Percentiles rank a stretch among this genome's conserved stretches.
Evolutionary conservation across 2,113 vertebrate genomes (phyloP).

Genomic region (Diglossa brunneiventris): DNA sequence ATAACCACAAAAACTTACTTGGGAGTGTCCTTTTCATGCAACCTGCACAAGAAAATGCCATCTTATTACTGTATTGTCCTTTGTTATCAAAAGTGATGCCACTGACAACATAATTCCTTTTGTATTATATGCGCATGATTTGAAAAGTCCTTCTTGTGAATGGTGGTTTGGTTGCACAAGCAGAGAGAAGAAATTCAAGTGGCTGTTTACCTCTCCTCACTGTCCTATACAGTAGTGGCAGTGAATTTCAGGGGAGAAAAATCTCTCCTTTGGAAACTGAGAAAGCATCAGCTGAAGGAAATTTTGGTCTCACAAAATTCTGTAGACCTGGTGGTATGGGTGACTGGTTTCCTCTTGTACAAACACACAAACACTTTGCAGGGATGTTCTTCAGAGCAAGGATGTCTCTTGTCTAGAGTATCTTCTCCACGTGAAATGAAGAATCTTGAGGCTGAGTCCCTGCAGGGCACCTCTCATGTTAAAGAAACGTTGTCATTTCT

Average conservation of each 20-base stretch:
- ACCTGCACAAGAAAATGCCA: not conserved
- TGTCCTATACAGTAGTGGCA: not conserved
- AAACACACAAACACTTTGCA: not conserved
- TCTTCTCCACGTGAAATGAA: not conserved
- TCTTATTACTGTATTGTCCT: not conserved
- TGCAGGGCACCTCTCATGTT: not conserved
- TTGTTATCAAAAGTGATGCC: not conserved
- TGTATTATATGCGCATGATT: not conserved
- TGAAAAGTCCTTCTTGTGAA: not conserved
- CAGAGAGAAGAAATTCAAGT: not conserved
- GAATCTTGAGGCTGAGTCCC: not conserved
- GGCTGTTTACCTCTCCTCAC: not conserved
- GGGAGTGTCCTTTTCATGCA: not conserved
- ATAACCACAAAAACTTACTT: not conserved
- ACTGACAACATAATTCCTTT: not conserved
- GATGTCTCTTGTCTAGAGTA: not conserved
- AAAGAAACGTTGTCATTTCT: slow-evolving; percentile 32
- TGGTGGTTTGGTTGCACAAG: not conserved
- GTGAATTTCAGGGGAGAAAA: not conserved
- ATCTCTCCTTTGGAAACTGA: not conserved
- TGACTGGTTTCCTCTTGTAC: not conserved
- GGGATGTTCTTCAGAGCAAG: not conserved
- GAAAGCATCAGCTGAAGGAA: not conserved
- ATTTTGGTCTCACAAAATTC: not conserved
- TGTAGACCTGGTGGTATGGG: not conserved